These are phyloP conservation scores for Chloroclysta siterata DNA, from an alignment of 2,888 invertebrate species.

Conservation along the genomic window DNA sequence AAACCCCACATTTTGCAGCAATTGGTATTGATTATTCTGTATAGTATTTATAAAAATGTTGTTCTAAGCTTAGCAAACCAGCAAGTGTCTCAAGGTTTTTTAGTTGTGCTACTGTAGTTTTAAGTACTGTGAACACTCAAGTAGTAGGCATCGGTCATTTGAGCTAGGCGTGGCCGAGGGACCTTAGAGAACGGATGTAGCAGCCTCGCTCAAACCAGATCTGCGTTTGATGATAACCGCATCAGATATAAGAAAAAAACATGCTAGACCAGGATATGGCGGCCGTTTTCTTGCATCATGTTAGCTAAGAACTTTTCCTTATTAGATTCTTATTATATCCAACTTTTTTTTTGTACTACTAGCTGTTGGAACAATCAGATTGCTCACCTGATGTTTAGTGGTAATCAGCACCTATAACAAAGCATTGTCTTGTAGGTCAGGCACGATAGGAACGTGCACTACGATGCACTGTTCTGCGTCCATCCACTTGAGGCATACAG, in stretches of 20 bases:
- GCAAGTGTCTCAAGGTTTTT: neutral
- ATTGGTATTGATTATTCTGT: too few species aligned
- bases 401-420: too few species aligned
- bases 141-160: constrained; percentile 57
- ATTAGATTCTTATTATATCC: too few species aligned
- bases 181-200: constrained; percentile 79
- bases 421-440: too few species aligned
- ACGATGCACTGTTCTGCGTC: too few species aligned
- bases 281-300: neutral
- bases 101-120: constrained; percentile 17
- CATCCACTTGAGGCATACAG: too few species aligned
- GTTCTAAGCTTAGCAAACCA: neutral
- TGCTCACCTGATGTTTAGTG: too few species aligned
- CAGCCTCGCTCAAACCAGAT: constrained; percentile 77
- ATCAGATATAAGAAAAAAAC: constrained; percentile 66
- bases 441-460: too few species aligned
- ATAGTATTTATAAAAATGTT: too few species aligned
- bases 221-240: constrained; percentile 74
- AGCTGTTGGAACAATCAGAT: too few species aligned
- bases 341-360: too few species aligned
- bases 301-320: neutral
- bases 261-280: constrained; percentile 37
- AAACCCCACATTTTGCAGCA: too few species aligned
- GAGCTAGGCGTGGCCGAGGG: constrained; percentile 74
- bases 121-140: constrained; percentile 35